phyloP scores from a whole-genome alignment of 2,113 vertebrate genomes.

The Lynx canadensis region DNA sequence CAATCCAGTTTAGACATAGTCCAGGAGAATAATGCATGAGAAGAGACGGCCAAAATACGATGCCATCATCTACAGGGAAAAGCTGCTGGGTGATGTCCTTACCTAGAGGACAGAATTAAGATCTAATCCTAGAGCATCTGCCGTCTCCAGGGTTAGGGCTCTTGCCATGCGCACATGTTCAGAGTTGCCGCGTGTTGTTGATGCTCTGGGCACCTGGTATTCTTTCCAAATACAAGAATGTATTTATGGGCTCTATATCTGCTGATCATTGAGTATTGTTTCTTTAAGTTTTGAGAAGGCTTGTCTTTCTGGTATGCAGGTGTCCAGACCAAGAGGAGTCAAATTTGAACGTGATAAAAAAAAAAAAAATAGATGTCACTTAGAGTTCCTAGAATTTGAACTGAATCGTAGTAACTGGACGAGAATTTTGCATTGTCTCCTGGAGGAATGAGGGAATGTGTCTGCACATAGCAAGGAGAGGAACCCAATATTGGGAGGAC shows the following conservation, averaged over 20 bases:
- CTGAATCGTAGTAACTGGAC: no score
- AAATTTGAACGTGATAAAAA: background rate
- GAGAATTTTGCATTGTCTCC: background rate
- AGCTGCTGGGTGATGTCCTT: background rate
- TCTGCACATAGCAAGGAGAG: background rate
- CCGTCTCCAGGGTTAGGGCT: accelerated
- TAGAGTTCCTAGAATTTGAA: background rate
- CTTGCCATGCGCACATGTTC: accelerated
- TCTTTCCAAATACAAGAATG: background rate
- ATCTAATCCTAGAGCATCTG: background rate
- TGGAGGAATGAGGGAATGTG: background rate
- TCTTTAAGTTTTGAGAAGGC: background rate
- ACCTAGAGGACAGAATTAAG: background rate
- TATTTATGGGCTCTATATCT: background rate
- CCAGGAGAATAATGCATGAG: background rate
- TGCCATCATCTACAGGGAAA: background rate
- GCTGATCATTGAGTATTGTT: background rate
- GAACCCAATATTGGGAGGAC: accelerated
- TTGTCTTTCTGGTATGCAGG: background rate
- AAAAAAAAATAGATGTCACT: background rate
- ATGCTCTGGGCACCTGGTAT: accelerated
- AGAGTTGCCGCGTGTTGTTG: accelerated
- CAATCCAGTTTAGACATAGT: background rate
- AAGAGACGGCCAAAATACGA: background rate
- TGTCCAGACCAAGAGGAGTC: background rate